Percentiles rank a stretch among this genome's conserved stretches.
Evolutionary conservation across 1,140 invertebrate species (phyloP).

Genomic region (Anastrepha obliqua): DNA sequence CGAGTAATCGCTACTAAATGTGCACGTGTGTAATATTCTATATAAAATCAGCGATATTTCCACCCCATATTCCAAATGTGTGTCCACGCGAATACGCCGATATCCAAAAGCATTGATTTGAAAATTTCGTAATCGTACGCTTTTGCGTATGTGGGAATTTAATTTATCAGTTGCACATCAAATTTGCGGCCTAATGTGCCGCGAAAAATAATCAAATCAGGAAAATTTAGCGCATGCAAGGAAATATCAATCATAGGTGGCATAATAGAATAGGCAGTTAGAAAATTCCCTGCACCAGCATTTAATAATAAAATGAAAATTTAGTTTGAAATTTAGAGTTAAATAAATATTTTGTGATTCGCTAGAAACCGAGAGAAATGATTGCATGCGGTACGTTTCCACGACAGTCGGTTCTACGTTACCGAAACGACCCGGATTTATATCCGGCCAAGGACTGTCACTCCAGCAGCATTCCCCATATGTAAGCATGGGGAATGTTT

Average conservation of each 20-base stretch:
- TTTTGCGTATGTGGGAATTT: slow-evolving; percentile 27
- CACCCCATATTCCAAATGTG: not conserved
- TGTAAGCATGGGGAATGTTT: too few species aligned
- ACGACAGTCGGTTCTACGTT: too few species aligned
- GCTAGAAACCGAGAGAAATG: too few species aligned
- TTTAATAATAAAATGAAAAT: not conserved
- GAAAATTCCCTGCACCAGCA: not conserved
- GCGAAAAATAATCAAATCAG: slow-evolving; percentile 21
- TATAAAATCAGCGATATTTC: not conserved
- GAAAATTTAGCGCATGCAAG: too few species aligned
- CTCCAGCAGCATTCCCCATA: too few species aligned
- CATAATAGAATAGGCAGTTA: too few species aligned
- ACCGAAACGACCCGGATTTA: too few species aligned
- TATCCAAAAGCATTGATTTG: slow-evolving; percentile 11
- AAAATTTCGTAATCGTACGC: not conserved
- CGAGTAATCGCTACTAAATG: slow-evolving; percentile 1
- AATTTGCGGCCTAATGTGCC: slow-evolving; percentile 15
- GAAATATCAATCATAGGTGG: too few species aligned
- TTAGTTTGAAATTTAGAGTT: too few species aligned
- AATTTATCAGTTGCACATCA: slow-evolving; percentile 40
- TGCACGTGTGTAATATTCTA: not conserved
- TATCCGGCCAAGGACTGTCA: too few species aligned
- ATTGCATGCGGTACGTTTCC: too few species aligned
- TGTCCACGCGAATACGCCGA: not conserved
- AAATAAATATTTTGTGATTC: too few species aligned